Evolutionary conservation across 2,888 invertebrate genomes (phyloP).

Genomic region (Sepiola atlantica): DNA sequence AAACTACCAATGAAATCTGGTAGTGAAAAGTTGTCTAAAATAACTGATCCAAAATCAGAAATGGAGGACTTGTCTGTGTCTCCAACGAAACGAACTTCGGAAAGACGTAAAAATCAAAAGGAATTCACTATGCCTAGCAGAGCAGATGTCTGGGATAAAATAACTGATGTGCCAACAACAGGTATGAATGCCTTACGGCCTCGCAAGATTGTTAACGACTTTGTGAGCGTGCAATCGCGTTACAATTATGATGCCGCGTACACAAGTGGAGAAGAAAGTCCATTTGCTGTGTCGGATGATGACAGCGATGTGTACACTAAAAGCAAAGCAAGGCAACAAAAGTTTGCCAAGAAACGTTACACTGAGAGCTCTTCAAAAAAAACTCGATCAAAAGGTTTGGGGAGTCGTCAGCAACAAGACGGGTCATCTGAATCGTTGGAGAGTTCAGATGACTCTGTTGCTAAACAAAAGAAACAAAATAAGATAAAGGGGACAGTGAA

Average conservation of each 20-base stretch:
- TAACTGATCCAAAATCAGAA: not conserved
- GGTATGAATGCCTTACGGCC: not conserved
- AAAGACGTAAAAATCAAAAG: not conserved
- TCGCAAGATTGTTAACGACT: slow-evolving; percentile 33
- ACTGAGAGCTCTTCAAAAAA: slow-evolving; percentile 37
- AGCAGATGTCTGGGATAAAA: slow-evolving; percentile 42
- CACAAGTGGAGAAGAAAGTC: slow-evolving; percentile 41
- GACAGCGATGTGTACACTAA: not conserved
- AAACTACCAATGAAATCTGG: not conserved
- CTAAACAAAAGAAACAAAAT: slow-evolving; percentile 6
- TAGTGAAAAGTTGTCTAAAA: not conserved
- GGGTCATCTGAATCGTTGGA: slow-evolving; percentile 4
- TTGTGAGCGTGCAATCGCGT: not conserved
- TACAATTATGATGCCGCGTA: slow-evolving; percentile 35
- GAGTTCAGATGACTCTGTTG: slow-evolving; percentile 11
- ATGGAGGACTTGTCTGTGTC: not conserved
- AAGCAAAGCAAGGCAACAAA: slow-evolving; percentile 39
- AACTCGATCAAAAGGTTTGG: not conserved
- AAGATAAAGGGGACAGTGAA: not conserved
- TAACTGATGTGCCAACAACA: not conserved
- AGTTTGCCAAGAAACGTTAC: slow-evolving; percentile 1
- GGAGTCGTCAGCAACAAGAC: not conserved
- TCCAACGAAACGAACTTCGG: not conserved
- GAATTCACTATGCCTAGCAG: slow-evolving; percentile 12
- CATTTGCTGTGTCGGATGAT: not conserved